Evolutionary conservation across 2,113 vertebrate species (phyloP), one percentile per base, ranked within the genome.

Genomic region (Condylura cristata): DNA sequence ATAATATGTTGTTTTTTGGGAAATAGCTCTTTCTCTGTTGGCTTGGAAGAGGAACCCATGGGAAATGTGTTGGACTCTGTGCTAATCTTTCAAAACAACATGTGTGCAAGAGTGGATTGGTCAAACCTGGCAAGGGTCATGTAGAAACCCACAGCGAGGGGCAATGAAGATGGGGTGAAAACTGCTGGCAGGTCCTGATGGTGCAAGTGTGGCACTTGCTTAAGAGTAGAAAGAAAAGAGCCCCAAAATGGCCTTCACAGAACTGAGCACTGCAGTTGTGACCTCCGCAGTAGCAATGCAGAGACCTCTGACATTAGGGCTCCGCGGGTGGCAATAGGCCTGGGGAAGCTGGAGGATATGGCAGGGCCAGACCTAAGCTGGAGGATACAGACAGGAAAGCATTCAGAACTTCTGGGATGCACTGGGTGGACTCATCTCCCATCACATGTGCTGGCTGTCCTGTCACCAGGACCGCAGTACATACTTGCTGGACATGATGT

Each of bases 41-140:
- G 81, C 93, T 94, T 93, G 48, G 85, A 95, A 93, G 91, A 96
- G 51, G 78, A 93, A 82, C 94, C 90, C 74, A 91, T 66, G 90
- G 94, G 84, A 96, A 97, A 96, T 88, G 30, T 74, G n/a, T 84
- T 96, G 93, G 63, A 96, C 91, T 95, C 92, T 86, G 39, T 78
- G 56, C 83, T 95, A 86, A 84, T 95, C 90, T 95, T 97, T 82
- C 94, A 74, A 94, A 97, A 95, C 72, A 97, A 91, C 90, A 96
- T 20, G 2, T 95, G 96, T 89, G 56, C 84, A 90, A 63, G 70
- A 83, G 34, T 63, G 53, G 34, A 89, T 91, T 96, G 93, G 76
- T 86, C 86, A 93, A 76, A 80, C 65, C 46, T 93, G 80, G 71
- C 60, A 83, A 44, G 3, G 28, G 1, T 41, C 41, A 61, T 53